Conservation (phyloP, 2,888 invertebrate genomes). For the Lottia scabra region DNA sequence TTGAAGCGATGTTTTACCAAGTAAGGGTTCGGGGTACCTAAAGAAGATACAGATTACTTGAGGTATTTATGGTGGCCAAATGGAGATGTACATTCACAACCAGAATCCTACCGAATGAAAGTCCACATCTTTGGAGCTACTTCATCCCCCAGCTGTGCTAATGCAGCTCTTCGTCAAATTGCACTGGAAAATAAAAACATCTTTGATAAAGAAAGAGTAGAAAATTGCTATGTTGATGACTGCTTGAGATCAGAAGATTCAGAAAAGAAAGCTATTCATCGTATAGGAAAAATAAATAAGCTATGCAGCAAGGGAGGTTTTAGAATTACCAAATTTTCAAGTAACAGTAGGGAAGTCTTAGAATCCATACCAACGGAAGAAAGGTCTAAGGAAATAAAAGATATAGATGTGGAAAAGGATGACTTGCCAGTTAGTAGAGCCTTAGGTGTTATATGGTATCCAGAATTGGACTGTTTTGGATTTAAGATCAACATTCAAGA, state of each 20-base stretch:
- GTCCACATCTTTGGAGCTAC: slow-evolving; percentile 20
- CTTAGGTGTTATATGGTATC: slow-evolving; percentile 19
- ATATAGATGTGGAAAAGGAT: slow-evolving; percentile 13
- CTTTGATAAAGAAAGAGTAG: not conserved
- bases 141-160: slow-evolving; percentile 19
- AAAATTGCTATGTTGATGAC: slow-evolving; percentile 1
- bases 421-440: slow-evolving; percentile 13
- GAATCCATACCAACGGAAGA: slow-evolving; percentile 17
- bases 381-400: not conserved
- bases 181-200: not conserved
- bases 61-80: slow-evolving; percentile 26
- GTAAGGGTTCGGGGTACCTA: slow-evolving; percentile 12
- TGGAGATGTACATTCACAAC: not conserved
- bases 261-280: not conserved
- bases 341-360: slow-evolving; percentile 19
- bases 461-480: slow-evolving; percentile 8
- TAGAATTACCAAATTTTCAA: slow-evolving; percentile 17
- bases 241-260: not conserved
- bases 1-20: slow-evolving; percentile 23
- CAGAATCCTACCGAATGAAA: slow-evolving; percentile 18
- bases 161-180: slow-evolving; percentile 11
- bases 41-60: slow-evolving; percentile 13
- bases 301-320: slow-evolving; percentile 17
- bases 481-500: not conserved
- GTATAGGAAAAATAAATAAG: slow-evolving; percentile 12